phyloP scores from a whole-genome alignment of 1,140 invertebrate species.

The Babylonia areolata region DNA sequence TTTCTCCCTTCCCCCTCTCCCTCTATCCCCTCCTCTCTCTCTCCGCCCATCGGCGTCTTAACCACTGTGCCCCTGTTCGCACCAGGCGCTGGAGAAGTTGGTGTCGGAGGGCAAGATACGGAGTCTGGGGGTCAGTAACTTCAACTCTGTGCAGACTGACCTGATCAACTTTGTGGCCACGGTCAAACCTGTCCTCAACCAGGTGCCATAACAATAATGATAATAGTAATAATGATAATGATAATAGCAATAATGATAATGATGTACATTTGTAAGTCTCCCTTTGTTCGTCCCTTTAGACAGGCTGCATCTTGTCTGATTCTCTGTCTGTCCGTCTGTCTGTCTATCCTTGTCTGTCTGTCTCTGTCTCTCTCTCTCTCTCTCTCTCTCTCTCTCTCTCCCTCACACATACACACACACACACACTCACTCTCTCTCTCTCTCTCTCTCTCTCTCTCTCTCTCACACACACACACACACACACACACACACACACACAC shows the following conservation, averaged over 20 bases:
- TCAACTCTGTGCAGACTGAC: slow-evolving; percentile 87
- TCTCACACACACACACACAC: neutral
- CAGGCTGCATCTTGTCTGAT: slow-evolving; percentile 12
- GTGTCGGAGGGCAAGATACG: slow-evolving; percentile 82
- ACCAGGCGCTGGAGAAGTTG: slow-evolving; percentile 85
- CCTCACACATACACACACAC: neutral
- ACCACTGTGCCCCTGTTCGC: neutral
- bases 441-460: neutral
- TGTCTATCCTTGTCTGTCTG: neutral
- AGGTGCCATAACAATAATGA: slow-evolving; percentile 76
- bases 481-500: no score
- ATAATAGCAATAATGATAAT: no score
- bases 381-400: neutral
- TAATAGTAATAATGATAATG: no score
- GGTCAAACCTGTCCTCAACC: slow-evolving; percentile 86
- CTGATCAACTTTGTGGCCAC: slow-evolving; percentile 81
- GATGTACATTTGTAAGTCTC: no score
- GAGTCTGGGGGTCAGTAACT: slow-evolving; percentile 92
- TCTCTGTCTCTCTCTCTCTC: no score
- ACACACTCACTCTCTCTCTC: neutral
- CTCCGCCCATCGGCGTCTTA: no score
- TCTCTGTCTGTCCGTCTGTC: neutral
- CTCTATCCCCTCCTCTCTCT: neutral
- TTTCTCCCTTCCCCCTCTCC: neutral
- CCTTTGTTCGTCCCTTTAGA: no score